Percentiles rank a stretch among this genome's conserved stretches.
Evolutionary conservation across 2,113 vertebrate species (phyloP).

Genomic region (Pao palembangensis): DNA sequence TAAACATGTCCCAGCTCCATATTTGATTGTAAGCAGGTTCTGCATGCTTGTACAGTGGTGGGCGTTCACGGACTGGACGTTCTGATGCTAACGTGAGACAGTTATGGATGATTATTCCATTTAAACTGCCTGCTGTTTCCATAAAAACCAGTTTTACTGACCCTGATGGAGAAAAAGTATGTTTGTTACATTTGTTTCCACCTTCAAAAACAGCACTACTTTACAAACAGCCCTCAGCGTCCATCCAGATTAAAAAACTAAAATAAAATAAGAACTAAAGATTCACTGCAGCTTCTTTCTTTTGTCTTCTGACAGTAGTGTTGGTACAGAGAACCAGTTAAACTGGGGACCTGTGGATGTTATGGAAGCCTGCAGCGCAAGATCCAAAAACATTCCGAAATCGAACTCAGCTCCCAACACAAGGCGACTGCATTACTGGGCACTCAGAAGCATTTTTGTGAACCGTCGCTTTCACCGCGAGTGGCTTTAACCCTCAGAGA

Average conservation of each 20-base stretch:
- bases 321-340: neutral
- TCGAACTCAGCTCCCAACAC: neutral
- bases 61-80: no score
- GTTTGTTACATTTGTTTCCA: neutral
- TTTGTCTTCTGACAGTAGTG: neutral
- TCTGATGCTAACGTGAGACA: no score
- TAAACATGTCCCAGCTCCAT: neutral
- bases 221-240: no score
- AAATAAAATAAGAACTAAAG: no score
- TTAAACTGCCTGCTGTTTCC: no score
- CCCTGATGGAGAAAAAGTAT: no score
- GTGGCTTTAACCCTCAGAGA: neutral
- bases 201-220: neutral
- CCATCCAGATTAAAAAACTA: no score
- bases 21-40: neutral
- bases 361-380: neutral
- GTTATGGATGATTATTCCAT: no score
- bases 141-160: no score
- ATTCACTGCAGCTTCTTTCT: neutral
- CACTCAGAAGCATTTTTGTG: slow-evolving; percentile 8
- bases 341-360: slow-evolving; percentile 2
- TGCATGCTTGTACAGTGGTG: no score
- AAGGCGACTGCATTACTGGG: neutral
- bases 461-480: neutral
- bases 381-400: neutral